Conservation (phyloP, 2,888 invertebrate species). For the Phaedon cochleariae region DNA sequence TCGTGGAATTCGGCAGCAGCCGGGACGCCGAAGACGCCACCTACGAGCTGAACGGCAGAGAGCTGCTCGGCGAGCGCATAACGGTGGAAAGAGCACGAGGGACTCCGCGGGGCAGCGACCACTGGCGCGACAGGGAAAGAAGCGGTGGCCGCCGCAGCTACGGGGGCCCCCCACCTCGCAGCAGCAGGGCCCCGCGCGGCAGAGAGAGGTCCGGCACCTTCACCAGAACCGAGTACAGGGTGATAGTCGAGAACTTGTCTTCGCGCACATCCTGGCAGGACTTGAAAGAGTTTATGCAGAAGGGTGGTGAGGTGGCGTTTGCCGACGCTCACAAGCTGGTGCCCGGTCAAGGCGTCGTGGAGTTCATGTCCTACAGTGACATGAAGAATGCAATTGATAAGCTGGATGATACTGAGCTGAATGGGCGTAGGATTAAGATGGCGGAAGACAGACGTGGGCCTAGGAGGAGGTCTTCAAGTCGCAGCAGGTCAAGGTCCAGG, state of each 20-base stretch:
- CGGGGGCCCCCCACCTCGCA: slow-evolving; percentile 51
- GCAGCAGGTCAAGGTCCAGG: slow-evolving; percentile 40
- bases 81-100: slow-evolving; percentile 86
- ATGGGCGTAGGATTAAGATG: slow-evolving; percentile 88
- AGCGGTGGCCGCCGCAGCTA: slow-evolving; percentile 31
- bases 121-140: slow-evolving; percentile 68
- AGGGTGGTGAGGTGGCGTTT: slow-evolving; percentile 96
- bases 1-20: slow-evolving; percentile 98
- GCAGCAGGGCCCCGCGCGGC: slow-evolving; percentile 68
- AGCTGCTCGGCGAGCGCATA: slow-evolving; percentile 92
- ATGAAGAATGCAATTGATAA: slow-evolving; percentile 95
- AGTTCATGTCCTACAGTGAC: slow-evolving; percentile 91
- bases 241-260: slow-evolving; percentile 97
- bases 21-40: slow-evolving; percentile 99
- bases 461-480: slow-evolving; percentile 45
- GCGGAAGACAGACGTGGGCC: slow-evolving; percentile 79
- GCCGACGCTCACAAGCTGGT: slow-evolving; percentile 92
- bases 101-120: slow-evolving; percentile 76
- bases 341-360: slow-evolving; percentile 72
- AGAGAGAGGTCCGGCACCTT: slow-evolving; percentile 91
- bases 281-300: slow-evolving; percentile 97
- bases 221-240: slow-evolving; percentile 94
- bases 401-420: slow-evolving; percentile 91
- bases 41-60: slow-evolving; percentile 97
- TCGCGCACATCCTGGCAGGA: slow-evolving; percentile 99